These are phyloP conservation scores for Xestia rhomboidea DNA, from an alignment of 2,888 invertebrate species.

Conservation along the genomic window DNA sequence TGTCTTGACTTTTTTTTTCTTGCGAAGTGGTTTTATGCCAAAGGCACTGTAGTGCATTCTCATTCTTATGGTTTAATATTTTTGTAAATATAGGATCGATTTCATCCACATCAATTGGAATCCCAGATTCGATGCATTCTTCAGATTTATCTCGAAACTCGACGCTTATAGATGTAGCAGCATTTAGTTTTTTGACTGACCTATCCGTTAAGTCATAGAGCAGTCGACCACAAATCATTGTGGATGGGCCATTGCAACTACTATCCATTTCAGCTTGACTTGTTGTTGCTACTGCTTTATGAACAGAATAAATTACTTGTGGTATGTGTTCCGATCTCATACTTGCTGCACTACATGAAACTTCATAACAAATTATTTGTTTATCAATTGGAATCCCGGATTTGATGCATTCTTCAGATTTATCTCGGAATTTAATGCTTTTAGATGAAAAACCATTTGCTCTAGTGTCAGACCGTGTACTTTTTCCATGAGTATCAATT, in stretches of 20 bases:
- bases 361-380: background rate
- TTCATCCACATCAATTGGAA: background rate
- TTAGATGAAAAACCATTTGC: background rate
- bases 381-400: background rate
- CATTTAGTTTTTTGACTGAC: constrained; percentile 6
- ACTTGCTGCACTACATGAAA: constrained; percentile 2
- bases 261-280: constrained; percentile 64
- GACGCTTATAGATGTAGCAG: background rate
- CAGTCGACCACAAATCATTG: constrained; percentile 73
- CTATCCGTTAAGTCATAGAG: constrained; percentile 27
- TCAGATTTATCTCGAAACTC: constrained; percentile 13
- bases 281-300: constrained; percentile 67
- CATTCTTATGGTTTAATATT: background rate
- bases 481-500: constrained; percentile 24
- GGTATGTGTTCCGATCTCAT: constrained; percentile 56
- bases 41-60: background rate
- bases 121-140: background rate
- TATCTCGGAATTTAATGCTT: constrained; percentile 15
- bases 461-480: background rate
- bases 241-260: constrained; percentile 67
- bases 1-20: constrained; percentile 46
- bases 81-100: background rate
- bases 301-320: constrained; percentile 58
- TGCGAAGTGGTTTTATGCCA: constrained; percentile 29
- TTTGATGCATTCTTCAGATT: background rate